Percentiles rank a stretch among this genome's conserved stretches.
phyloP scores from a whole-genome alignment of 2,888 invertebrate genomes.

The Branchipolynoe longqiensis region DNA sequence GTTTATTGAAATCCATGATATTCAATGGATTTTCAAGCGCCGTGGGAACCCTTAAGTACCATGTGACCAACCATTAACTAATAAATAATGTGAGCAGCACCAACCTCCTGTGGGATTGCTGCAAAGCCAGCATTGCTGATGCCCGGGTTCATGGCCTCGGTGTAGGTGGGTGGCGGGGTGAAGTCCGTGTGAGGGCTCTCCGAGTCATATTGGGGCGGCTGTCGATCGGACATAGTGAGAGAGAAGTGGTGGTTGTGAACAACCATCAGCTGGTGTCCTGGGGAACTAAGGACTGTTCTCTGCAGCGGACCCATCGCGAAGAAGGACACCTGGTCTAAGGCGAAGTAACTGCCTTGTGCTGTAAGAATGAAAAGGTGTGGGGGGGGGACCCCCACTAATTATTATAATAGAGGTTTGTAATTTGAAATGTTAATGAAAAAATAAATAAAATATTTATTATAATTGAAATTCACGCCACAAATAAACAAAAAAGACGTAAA shows the following conservation, averaged over 20 bases:
- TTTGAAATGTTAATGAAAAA: too few species aligned
- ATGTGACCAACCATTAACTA: too few species aligned
- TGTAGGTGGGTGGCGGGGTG: slow-evolving; percentile 51
- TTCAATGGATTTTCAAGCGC: too few species aligned
- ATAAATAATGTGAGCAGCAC: too few species aligned
- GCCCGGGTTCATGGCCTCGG: slow-evolving; percentile 38
- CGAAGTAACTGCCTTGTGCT: slow-evolving; percentile 42
- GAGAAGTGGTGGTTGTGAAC: slow-evolving; percentile 58
- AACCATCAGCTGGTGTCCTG: slow-evolving; percentile 33
- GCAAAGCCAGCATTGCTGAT: slow-evolving; percentile 38
- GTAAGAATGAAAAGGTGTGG: background rate
- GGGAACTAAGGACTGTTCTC: background rate
- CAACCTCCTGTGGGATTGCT: slow-evolving; percentile 40
- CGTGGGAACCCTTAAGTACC: too few species aligned
- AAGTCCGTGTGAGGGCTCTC: background rate
- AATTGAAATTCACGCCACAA: too few species aligned
- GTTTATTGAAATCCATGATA: too few species aligned
- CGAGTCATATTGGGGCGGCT: background rate
- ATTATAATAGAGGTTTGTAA: too few species aligned
- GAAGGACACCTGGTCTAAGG: slow-evolving; percentile 56
- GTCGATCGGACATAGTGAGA: background rate
- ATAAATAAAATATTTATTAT: too few species aligned
- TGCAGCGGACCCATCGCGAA: slow-evolving; percentile 35
- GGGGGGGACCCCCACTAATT: too few species aligned
- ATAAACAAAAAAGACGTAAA: too few species aligned